These are phyloP conservation scores for Trilocha varians DNA, from an alignment of 2,888 invertebrate genomes.

Conservation along the genomic window DNA sequence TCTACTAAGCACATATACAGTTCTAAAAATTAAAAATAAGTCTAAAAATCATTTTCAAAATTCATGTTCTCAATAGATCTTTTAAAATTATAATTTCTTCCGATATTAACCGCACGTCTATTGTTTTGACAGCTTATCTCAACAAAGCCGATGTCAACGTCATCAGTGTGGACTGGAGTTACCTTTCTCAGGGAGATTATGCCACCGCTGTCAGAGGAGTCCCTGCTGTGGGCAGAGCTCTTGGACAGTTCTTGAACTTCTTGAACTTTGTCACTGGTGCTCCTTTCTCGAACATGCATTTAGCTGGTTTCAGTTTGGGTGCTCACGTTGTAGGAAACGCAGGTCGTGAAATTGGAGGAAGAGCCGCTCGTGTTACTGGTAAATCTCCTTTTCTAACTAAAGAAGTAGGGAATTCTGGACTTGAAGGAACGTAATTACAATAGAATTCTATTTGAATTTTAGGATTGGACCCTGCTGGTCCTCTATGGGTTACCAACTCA, in stretches of 20 bases:
- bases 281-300: constrained; percentile 29
- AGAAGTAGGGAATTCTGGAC: no score
- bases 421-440: background rate
- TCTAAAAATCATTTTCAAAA: no score
- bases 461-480: constrained; percentile 42
- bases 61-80: no score
- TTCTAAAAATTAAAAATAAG: no score
- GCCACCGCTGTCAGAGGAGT: constrained; percentile 32
- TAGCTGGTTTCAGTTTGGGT: constrained; percentile 56
- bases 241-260: constrained; percentile 45
- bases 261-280: constrained; percentile 27
- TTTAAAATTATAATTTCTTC: no score
- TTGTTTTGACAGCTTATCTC: constrained; percentile 28
- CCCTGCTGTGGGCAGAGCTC: constrained; percentile 33
- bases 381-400: constrained; percentile 6
- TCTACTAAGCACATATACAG: no score
- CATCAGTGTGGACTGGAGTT: constrained; percentile 45
- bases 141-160: constrained; percentile 32
- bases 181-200: constrained; percentile 26
- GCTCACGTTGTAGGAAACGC: constrained; percentile 51
- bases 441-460: background rate
- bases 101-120: no score
- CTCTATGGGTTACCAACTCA: constrained; percentile 29
- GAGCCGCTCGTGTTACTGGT: constrained; percentile 41
- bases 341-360: constrained; percentile 32